Base-by-base conservation (phyloP, 2,113 vertebrate species). In the Theristicus caerulescens region DNA sequence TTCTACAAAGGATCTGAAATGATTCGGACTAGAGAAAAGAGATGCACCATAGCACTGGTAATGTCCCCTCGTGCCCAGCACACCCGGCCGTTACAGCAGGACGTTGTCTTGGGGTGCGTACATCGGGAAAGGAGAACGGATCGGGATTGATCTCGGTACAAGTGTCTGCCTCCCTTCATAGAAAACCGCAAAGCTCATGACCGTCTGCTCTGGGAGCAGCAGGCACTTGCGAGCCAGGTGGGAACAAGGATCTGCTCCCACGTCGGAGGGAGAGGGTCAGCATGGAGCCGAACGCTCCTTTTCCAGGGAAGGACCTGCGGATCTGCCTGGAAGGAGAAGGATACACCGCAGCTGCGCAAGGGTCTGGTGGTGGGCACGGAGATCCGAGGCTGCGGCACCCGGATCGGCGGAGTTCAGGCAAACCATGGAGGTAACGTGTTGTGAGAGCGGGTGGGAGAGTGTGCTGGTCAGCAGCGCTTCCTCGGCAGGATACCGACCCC, bases 1-100 rank as follows among this genome's bases (percentile, higher is more conserved):
- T 90, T 87, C 95, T 96, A 96, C 85, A 69, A 86, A 90, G 94
- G 82, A 90, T 90, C 85, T 94, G 94, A 97, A 96, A 96, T 95
- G 96, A 88, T 94, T 91, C 0, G 94, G 96, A 96, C 94, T 93
- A 82, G 54, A 96, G 80, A 95, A 92, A 95, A 92, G 80, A 97
- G 97, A 93, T 71, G 85, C 95, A 92, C 73, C 82, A 51, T 1
- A 77, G 88, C 85, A 71, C 82, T 88, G 86, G 80, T 49, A 47
- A 94, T 2, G 47, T 94, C 87, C 61, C 52, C 67, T 66, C 9
- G 7, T 95, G 94, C 83, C 91, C 89, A 92, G 95, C 65, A 72
- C 82, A 65, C 54, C 79, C 0, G 0, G 92, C 78, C 74, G 85
- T 69, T 79, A 69, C 78, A 93, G 93, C 87, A 89, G 86, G 80